Conservation (phyloP, 2,888 invertebrate genomes). For the Morpho achilles region DNA sequence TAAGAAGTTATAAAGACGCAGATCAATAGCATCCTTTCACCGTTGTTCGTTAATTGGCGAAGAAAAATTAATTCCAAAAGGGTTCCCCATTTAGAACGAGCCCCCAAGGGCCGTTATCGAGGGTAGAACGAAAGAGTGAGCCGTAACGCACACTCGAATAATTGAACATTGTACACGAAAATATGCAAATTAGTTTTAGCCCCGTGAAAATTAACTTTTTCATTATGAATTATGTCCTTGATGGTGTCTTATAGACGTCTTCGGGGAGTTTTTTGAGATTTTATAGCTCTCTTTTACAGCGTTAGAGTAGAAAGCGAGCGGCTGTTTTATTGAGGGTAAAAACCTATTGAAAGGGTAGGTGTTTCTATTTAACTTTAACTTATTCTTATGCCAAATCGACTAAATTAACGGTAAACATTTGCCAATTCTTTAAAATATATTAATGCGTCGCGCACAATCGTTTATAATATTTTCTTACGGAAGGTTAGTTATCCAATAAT, state of each 20-base stretch:
- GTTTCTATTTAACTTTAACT: too few relatives aligned
- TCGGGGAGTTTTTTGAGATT: slow-evolving; percentile 74
- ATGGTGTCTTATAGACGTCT: slow-evolving; percentile 65
- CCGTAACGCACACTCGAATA: slow-evolving; percentile 59
- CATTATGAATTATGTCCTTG: slow-evolving; percentile 77
- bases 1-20: slow-evolving; percentile 30
- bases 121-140: slow-evolving; percentile 53
- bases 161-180: slow-evolving; percentile 68
- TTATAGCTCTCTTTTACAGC: slow-evolving; percentile 41
- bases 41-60: slow-evolving; percentile 69
- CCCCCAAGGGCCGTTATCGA: slow-evolving; percentile 59
- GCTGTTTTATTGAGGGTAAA: slow-evolving; percentile 43
- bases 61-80: slow-evolving; percentile 77
- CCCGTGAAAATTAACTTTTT: slow-evolving; percentile 76
- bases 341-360: slow-evolving; percentile 1
- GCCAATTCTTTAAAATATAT: too few relatives aligned
- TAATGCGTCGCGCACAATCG: too few relatives aligned
- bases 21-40: slow-evolving; percentile 56
- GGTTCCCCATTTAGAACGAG: slow-evolving; percentile 58
- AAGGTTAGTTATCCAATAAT: too few relatives aligned
- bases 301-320: slow-evolving; percentile 32
- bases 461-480: too few relatives aligned
- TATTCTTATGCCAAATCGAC: too few relatives aligned
- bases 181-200: slow-evolving; percentile 71
- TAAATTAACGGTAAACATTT: too few relatives aligned